Percentiles rank a stretch among this genome's conserved stretches.
Conservation (phyloP, 2,797 vertebrate species). For the Gymnopithys bicolor region DNA sequence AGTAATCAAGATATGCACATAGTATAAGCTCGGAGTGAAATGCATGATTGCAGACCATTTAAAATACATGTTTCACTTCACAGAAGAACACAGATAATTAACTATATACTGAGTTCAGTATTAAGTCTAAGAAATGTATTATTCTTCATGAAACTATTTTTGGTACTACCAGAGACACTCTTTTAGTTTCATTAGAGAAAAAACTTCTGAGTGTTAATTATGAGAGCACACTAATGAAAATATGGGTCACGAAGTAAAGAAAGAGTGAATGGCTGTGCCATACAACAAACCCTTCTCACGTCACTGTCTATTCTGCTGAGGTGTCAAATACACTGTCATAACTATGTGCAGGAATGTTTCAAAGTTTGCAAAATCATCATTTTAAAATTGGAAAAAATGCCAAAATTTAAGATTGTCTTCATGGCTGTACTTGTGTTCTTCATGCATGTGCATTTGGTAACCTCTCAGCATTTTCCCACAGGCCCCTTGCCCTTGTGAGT, state of each 20-base stretch:
- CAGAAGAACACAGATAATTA: neutral
- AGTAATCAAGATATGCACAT: neutral
- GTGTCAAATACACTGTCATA: neutral
- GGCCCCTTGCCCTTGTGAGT: neutral
- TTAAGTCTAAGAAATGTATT: neutral
- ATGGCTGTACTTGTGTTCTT: neutral
- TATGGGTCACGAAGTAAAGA: neutral
- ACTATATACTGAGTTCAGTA: neutral
- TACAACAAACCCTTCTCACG: neutral
- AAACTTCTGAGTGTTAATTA: neutral
- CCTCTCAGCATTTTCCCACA: neutral
- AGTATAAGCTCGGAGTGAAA: neutral
- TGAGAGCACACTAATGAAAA: neutral
- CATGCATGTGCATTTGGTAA: neutral
- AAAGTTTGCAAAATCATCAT: neutral
- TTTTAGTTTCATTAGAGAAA: neutral
- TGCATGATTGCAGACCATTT: neutral
- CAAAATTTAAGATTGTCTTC: neutral
- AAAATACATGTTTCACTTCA: neutral
- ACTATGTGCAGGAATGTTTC: neutral
- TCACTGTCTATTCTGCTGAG: neutral
- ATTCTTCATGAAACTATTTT: neutral
- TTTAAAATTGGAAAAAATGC: neutral
- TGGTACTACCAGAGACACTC: neutral
- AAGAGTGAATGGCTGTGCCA: neutral